Percentiles rank a stretch among this genome's conserved stretches.
Evolutionary conservation across 2,797 vertebrate genomes (phyloP).

Genomic region (Enteromius viviparus): DNA sequence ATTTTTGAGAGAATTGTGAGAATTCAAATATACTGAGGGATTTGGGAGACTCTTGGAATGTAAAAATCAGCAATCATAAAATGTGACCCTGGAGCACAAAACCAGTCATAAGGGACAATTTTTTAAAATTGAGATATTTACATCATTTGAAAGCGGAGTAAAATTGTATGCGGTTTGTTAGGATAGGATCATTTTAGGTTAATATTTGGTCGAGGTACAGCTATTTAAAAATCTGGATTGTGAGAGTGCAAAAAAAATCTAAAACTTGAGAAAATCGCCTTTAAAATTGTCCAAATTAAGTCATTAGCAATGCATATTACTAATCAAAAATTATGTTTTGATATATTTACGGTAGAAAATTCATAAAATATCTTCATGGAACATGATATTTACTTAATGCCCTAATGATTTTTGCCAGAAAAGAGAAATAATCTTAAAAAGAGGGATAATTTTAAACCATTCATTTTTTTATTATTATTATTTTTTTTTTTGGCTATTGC

Average conservation of each 20-base stretch:
- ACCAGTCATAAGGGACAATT: not conserved
- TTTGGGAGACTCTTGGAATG: not conserved
- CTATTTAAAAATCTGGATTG: not conserved
- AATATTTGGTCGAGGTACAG: not conserved
- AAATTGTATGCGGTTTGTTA: too few species aligned
- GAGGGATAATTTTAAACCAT: too few species aligned
- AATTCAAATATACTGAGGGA: not conserved
- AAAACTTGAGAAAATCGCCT: not conserved
- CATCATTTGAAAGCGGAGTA: too few species aligned
- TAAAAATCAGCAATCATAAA: not conserved
- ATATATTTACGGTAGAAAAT: not conserved
- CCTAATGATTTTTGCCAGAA: too few species aligned
- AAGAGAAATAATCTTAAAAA: too few species aligned
- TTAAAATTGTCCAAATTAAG: not conserved
- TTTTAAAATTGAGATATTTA: not conserved
- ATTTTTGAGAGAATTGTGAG: not conserved
- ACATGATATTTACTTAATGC: too few species aligned
- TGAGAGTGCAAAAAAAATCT: not conserved
- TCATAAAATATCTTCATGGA: not conserved
- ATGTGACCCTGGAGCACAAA: not conserved
- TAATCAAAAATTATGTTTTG: not conserved
- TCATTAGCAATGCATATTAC: not conserved
- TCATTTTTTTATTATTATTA: too few species aligned
- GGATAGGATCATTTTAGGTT: too few species aligned
- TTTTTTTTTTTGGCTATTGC: too few species aligned